Evolutionary conservation across 2,113 vertebrate genomes (phyloP), one percentile per base, ranked within the genome.

Genomic region (Spea multiplicata): DNA sequence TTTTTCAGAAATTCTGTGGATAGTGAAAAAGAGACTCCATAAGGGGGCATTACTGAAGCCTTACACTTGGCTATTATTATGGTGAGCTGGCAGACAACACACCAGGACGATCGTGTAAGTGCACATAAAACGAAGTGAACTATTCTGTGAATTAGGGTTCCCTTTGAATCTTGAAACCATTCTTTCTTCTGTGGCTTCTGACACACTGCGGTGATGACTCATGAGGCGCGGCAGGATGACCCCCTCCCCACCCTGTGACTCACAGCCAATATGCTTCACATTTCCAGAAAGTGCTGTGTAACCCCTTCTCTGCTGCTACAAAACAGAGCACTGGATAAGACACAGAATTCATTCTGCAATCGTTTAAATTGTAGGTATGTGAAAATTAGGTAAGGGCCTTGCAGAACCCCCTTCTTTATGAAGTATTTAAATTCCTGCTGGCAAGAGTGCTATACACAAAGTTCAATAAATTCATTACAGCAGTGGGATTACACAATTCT

Each of bases 191-290:
- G 44, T 74, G 52, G 62, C 71, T 71, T 80, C 71, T 74, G 78
- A 80, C 78, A 74, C 70, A 80, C 55, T 74, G 52, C 17, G 71
- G 71, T 67, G 71, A 66, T 74, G 71, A 80, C 71, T 80, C 78
- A 80, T 74, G 71, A 64, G 78, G 78, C 52, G 78, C 64, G 78
- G 78, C 78, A 80, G 78, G 78, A 80, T 59, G 52, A 67, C 70
- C 65, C 55, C 69, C 69, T 17, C 62, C 17, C 62, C 47, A 48
- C 67, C 68, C 67, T 66, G 66, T 80, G 78, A 80, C 71, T 80
- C 78, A 80, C 64, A 80, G 45, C 52, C 52, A 80, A 80, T 61
- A 61, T 74, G 45, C 71, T 67, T 45, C 45, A 64, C 70, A 61
- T 53, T 68, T 62, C 73, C 77, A 79, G 77, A 80, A 9, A 74